phyloP scores from a whole-genome alignment of 2,888 invertebrate genomes.

The Troides helena region DNA sequence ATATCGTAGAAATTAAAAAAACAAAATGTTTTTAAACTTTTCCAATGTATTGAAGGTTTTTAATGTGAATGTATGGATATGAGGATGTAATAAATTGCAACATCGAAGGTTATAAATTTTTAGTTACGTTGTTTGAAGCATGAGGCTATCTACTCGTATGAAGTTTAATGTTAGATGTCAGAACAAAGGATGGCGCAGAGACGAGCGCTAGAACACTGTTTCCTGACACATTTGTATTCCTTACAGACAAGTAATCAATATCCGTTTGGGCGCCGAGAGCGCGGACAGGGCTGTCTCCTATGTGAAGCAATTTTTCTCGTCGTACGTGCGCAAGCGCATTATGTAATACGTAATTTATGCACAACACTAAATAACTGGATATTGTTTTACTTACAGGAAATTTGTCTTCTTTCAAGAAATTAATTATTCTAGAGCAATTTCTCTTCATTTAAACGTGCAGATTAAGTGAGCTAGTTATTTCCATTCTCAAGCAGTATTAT shows the following conservation, averaged over 20 bases:
- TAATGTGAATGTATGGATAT: slow-evolving; percentile 20
- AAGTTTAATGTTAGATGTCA: slow-evolving; percentile 72
- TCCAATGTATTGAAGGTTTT: slow-evolving; percentile 22
- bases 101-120: slow-evolving; percentile 21
- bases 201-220: slow-evolving; percentile 58
- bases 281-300: slow-evolving; percentile 58
- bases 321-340: slow-evolving; percentile 46
- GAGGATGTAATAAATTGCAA: slow-evolving; percentile 28
- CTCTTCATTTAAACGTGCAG: neutral
- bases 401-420: neutral
- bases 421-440: neutral
- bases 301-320: slow-evolving; percentile 56
- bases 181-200: slow-evolving; percentile 62
- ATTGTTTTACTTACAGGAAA: neutral
- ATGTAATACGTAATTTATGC: slow-evolving; percentile 18
- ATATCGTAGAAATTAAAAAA: slow-evolving; percentile 44
- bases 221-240: slow-evolving; percentile 77
- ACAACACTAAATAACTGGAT: slow-evolving; percentile 2
- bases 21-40: slow-evolving; percentile 34
- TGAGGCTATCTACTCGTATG: slow-evolving; percentile 45
- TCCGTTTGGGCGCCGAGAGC: slow-evolving; percentile 61
- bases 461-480: neutral
- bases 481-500: neutral
- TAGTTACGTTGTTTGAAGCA: slow-evolving; percentile 39
- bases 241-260: slow-evolving; percentile 77